These are phyloP conservation scores for Cryptus viduatorius DNA, from an alignment of 2,888 invertebrate species.

Conservation along the genomic window DNA sequence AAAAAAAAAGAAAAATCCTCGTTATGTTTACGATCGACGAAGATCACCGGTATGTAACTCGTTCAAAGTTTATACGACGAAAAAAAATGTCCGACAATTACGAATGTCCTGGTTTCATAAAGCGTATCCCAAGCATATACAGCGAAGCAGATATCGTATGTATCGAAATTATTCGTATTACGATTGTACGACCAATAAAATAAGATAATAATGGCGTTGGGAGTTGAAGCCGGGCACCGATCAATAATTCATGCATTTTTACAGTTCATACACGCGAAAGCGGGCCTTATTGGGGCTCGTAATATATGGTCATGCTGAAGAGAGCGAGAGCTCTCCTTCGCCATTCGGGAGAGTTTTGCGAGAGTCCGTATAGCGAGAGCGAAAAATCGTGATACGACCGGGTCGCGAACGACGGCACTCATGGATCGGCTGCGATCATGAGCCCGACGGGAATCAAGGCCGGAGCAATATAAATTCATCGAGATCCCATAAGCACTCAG, in stretches of 20 bases:
- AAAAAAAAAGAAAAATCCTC: constrained; percentile 1
- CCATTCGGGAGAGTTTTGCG: constrained; percentile 31
- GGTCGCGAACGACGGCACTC: constrained; percentile 40
- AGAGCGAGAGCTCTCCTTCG: neutral
- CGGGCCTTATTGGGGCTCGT: constrained; percentile 67
- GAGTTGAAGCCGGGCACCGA: constrained; percentile 50
- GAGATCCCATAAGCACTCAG: constrained; percentile 68
- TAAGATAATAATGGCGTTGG: constrained; percentile 69
- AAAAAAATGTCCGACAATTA: constrained; percentile 56
- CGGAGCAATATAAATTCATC: constrained; percentile 71
- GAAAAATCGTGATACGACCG: constrained; percentile 48
- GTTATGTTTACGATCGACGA: constrained; percentile 45
- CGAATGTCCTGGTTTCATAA: constrained; percentile 58
- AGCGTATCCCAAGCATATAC: constrained; percentile 9
- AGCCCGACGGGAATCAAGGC: constrained; percentile 62
- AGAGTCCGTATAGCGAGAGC: constrained; percentile 50
- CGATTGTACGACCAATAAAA: constrained; percentile 70
- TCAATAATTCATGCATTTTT: constrained; percentile 71
- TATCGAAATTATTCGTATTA: constrained; percentile 67
- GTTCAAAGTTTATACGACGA: constrained; percentile 28
- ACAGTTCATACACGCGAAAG: constrained; percentile 68
- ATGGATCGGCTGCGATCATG: constrained; percentile 51
- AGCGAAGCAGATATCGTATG: constrained; percentile 47
- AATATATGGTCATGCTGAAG: constrained; percentile 65
- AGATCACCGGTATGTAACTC: constrained; percentile 28